A percentile compares a stretch with the other conserved stretches of the same genome.
These are phyloP conservation scores for Pongo pygmaeus DNA, from an alignment of 2,113 vertebrate genomes.

Conservation along the genomic window DNA sequence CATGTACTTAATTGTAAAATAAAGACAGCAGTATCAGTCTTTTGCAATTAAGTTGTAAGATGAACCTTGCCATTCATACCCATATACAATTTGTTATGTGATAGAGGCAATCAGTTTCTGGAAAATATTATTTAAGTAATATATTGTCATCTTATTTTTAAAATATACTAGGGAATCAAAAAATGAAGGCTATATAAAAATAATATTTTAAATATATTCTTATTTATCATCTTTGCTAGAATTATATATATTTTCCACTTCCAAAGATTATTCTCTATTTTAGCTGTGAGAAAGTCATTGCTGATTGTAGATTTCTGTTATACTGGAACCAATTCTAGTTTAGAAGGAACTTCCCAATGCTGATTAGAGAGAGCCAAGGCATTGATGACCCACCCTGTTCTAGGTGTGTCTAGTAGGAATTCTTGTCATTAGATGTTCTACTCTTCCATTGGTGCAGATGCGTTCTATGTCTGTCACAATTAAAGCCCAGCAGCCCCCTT, in stretches of 20 bases:
- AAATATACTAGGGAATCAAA: not conserved
- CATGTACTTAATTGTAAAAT: not conserved
- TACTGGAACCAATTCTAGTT: not conserved
- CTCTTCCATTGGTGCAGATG: not conserved
- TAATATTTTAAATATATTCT: not conserved
- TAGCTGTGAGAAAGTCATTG: not conserved
- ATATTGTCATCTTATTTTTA: not conserved
- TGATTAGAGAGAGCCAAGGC: not conserved
- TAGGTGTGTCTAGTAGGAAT: not conserved
- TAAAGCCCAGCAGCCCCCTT: not conserved
- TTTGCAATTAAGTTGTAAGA: not conserved
- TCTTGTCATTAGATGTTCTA: not conserved
- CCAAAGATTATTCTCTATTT: not conserved
- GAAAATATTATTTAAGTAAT: not conserved
- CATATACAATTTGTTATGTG: not conserved
- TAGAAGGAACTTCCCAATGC: not conserved
- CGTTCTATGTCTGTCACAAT: not conserved
- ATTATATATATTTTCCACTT: not conserved
- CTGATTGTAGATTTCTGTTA: not conserved
- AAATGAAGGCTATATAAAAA: not conserved
- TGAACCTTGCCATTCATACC: not conserved
- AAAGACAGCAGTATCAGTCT: not conserved
- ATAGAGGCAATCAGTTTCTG: not conserved
- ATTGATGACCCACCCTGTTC: not conserved
- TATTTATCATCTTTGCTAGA: not conserved